phyloP scores from a whole-genome alignment of 2,797 vertebrate genomes.

The Hephaestus fuliginosus region DNA sequence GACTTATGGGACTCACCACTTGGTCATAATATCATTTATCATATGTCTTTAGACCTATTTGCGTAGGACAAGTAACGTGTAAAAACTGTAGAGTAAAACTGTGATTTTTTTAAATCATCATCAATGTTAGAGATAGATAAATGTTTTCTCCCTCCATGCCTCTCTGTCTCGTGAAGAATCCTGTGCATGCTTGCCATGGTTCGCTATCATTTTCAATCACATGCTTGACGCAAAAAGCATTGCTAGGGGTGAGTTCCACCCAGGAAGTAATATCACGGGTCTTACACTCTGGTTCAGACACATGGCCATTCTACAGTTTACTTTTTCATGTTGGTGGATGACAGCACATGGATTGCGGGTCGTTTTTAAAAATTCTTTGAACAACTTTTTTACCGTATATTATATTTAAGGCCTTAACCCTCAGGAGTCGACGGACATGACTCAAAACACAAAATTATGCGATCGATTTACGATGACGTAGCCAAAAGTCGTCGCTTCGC shows the following conservation, averaged over 20 bases:
- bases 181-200: background rate
- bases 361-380: background rate
- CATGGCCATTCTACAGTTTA: background rate
- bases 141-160: background rate
- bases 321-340: background rate
- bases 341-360: background rate
- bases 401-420: background rate
- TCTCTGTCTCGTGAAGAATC: background rate
- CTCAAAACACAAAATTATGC: no score
- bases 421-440: no score
- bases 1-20: background rate
- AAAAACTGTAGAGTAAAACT: background rate
- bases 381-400: background rate
- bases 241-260: background rate
- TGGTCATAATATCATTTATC: background rate
- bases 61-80: background rate
- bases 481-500: no score
- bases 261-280: background rate
- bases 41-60: background rate
- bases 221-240: slow-evolving; percentile 14
- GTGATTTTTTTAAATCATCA: background rate
- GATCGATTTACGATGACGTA: no score
- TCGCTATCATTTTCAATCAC: slow-evolving; percentile 20
- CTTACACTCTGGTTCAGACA: background rate
- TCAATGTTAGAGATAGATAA: no score